Percentiles rank a stretch among this genome's conserved stretches.
These are phyloP conservation scores for Plebejus anna DNA, from an alignment of 2,888 invertebrate species.

Conservation along the genomic window DNA sequence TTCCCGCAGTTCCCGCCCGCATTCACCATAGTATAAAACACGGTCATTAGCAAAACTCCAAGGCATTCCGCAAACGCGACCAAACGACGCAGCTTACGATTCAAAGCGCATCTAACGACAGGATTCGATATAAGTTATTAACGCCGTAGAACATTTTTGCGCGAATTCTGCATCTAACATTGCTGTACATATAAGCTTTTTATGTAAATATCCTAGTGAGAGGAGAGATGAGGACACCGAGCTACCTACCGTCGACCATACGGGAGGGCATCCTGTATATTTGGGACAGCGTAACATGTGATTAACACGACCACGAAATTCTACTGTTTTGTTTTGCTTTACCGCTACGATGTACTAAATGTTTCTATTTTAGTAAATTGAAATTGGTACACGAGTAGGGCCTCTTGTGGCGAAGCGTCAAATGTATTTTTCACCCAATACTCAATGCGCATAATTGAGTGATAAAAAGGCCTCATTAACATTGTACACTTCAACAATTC, in stretches of 20 bases:
- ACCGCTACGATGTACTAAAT: conserved; percentile 79
- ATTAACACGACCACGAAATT: conserved; percentile 74
- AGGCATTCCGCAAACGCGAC: conserved; percentile 16
- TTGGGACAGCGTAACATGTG: conserved; percentile 70
- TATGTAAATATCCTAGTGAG: conserved; percentile 73
- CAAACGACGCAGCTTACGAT: conserved; percentile 20
- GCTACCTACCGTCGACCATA: conserved; percentile 49
- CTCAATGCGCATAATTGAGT: conserved; percentile 69
- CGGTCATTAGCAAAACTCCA: background rate
- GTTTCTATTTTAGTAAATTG: conserved; percentile 57
- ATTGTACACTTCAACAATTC: conserved; percentile 53
- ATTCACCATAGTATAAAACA: conserved; percentile 42
- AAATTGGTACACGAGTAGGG: conserved; percentile 58
- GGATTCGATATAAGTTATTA: conserved; percentile 61
- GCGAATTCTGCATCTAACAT: conserved; percentile 76
- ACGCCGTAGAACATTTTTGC: conserved; percentile 67
- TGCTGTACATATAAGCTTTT: conserved; percentile 78
- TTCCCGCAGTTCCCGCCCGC: conserved; percentile 67
- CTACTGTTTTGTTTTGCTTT: conserved; percentile 77
- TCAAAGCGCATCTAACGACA: conserved; percentile 50
- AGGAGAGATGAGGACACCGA: conserved; percentile 48
- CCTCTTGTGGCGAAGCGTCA: conserved; percentile 64
- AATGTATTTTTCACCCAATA: conserved; percentile 80
- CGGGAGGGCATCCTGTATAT: conserved; percentile 48
- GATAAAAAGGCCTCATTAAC: conserved; percentile 72